Conservation (phyloP, 2,888 invertebrate genomes). For the Meganola albula region DNA sequence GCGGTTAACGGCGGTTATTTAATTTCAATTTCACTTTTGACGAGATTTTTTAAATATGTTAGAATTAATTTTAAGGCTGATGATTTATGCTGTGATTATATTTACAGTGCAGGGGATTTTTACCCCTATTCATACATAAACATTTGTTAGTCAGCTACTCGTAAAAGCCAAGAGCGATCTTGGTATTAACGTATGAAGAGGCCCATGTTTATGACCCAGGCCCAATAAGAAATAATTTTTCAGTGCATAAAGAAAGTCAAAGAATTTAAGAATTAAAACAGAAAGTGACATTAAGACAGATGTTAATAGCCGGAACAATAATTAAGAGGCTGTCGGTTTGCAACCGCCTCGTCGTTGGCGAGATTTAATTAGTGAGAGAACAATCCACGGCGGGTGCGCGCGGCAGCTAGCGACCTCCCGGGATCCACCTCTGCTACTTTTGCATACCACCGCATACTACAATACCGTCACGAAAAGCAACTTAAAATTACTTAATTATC, state of each 20-base stretch:
- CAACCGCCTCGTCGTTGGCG: slow-evolving; percentile 66
- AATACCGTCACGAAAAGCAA: too few species aligned
- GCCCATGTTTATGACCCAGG: too few species aligned
- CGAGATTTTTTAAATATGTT: slow-evolving; percentile 6
- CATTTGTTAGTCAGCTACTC: too few species aligned
- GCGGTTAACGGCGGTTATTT: slow-evolving; percentile 10
- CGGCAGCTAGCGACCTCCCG: slow-evolving; percentile 20
- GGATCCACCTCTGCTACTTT: slow-evolving; percentile 29
- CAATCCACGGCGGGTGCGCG: slow-evolving; percentile 39
- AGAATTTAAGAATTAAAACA: slow-evolving; percentile 64
- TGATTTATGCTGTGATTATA: too few species aligned
- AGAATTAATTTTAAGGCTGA: background rate
- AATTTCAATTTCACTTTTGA: slow-evolving; percentile 15
- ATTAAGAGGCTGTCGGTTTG: slow-evolving; percentile 74
- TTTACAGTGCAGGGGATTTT: slow-evolving; percentile 1
- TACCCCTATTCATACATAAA: too few species aligned
- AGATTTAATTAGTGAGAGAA: slow-evolving; percentile 75
- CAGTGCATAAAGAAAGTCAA: slow-evolving; percentile 43
- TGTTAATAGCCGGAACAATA: slow-evolving; percentile 74
- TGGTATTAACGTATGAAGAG: too few species aligned
- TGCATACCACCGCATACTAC: slow-evolving; percentile 13
- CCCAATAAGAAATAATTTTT: too few species aligned
- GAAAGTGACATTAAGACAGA: slow-evolving; percentile 73
- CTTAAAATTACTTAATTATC: background rate
- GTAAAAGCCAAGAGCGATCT: too few species aligned